Evolutionary conservation across 1,140 invertebrate genomes (phyloP), one percentile per base, ranked within the genome.

Genomic region (Drosophila murphyi): DNA sequence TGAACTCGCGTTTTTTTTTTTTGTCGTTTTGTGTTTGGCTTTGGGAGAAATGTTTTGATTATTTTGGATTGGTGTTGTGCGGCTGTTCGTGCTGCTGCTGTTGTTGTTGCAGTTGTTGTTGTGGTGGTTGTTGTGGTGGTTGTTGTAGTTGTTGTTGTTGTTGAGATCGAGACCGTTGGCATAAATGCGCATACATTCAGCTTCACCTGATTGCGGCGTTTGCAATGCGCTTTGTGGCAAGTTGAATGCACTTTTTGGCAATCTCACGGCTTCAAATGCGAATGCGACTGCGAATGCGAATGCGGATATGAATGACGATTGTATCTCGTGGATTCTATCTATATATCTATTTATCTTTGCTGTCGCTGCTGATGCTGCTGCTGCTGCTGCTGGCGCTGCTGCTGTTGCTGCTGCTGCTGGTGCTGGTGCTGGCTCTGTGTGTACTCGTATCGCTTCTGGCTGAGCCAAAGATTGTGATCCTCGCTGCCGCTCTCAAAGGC

Each of bases 341-440:
- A 32, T 35, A 1, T 34, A 2, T 34, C 3, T 34, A 34, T 34
- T 2, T 34, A 5, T 34, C 5, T 34, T 34, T 34, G 34, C 5
- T 34, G 34, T 20, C 20, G 20, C 20, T 20, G 20, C 0, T 20
- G 20, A 0, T 20, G 20, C 20, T 20, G 20, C 20, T 20, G 20
- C 0, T 20, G 20, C 20, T 20, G 20, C 1, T 1, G 20, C 20
- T 20, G 20, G 20, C n/a, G n/a, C n/a, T 20, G 20, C 20, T 20
- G 31, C 12, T 20, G 3, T 29, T 35, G 37, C 7, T 37, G 47
- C 20, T 8, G 43, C 47, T 41, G 35, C 39, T 52, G 35, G 2
- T 31, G 43, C 52, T 64, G 41, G 75, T 86, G 82, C 82, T 86
- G 82, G 65, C 82, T 86, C 60, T 86, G 82, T 68, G 82, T 87